phyloP scores from a whole-genome alignment of 2,113 vertebrate genomes.

The Podarcis raffonei region DNA sequence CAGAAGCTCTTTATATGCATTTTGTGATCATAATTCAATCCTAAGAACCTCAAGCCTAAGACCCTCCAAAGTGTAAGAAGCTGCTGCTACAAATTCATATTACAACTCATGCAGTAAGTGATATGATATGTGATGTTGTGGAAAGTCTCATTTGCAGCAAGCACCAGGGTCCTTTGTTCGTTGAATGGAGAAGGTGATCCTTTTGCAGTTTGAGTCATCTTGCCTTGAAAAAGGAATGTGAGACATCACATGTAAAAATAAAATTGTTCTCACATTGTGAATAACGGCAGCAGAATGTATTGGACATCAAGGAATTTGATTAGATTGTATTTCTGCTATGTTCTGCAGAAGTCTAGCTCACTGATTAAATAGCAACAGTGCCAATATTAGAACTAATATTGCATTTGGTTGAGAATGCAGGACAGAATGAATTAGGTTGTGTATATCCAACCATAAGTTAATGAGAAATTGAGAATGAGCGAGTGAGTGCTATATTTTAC shows the following conservation, averaged over 20 bases:
- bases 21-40: not conserved
- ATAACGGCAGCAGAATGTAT: not conserved
- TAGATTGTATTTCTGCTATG: not conserved
- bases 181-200: not conserved
- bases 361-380: not conserved
- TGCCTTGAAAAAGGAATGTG: slow-evolving; percentile 4
- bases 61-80: not conserved
- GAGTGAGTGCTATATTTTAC: not conserved
- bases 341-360: not conserved
- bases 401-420: not conserved
- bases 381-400: not conserved
- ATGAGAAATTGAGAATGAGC: no score
- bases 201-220: not conserved
- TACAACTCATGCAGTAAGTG: not conserved
- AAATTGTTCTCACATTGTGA: not conserved
- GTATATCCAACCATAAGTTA: fast-evolving
- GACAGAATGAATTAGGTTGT: not conserved
- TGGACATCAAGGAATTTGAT: not conserved
- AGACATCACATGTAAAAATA: not conserved
- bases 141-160: not conserved
- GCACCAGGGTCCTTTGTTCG: slow-evolving; percentile 8
- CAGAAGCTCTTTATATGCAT: no score
- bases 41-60: not conserved
- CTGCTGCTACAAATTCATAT: slow-evolving; percentile 23
- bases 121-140: not conserved